Base-by-base conservation (phyloP, 2,888 invertebrate genomes). In the Ectemnius continuus region DNA sequence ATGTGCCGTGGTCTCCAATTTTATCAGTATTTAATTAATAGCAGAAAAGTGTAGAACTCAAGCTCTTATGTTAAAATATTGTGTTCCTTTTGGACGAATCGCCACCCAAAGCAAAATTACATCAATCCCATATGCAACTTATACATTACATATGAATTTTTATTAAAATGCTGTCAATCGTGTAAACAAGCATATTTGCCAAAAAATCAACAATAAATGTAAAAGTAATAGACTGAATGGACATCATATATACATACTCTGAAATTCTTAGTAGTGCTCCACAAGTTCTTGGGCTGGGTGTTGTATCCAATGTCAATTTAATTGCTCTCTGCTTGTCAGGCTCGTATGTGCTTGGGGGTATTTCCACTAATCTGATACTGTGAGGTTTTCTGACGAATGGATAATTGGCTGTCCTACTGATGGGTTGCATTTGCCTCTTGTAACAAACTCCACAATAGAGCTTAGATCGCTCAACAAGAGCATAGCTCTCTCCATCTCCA, bases 401-500 rank as follows among this genome's bases (percentile, higher is more conserved):
- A 78, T 93, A 92, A 67, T 91, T 89, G 14, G 92, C 91, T 23
- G 93, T 92, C 86, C 92, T 92, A 69, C 92, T 92, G 68, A 93
- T 90, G 0, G 94, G 94, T 82, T 94, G 94, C 93, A 94, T 94
- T 86, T 94, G 94, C 60, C 93, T 91, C 84, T 94, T 94, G 92
- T 96, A 97, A 90, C 97, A 97, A 62, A 88, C 89, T 89, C 90
- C 97, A 95, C 97, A 98, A 91, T 97, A 98, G 0, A 98, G 92
- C 84, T 95, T 95, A 2, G 97, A 96, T 72, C 98, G 92, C 88
- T 98, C 98, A n/a, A 98, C 95, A 64, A 98, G 92, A 1, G 97
- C 97, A 91, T 97, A 98, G 8, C 97, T 95, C 89, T 98, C 97
- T 5, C 97, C 97, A 92, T 98, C 97, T 75, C 97, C 98, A 84